A percentile compares a stretch with the other conserved stretches of the same genome.
phyloP scores from a whole-genome alignment of 2,797 vertebrate genomes.

The Pelodytes ibericus region DNA sequence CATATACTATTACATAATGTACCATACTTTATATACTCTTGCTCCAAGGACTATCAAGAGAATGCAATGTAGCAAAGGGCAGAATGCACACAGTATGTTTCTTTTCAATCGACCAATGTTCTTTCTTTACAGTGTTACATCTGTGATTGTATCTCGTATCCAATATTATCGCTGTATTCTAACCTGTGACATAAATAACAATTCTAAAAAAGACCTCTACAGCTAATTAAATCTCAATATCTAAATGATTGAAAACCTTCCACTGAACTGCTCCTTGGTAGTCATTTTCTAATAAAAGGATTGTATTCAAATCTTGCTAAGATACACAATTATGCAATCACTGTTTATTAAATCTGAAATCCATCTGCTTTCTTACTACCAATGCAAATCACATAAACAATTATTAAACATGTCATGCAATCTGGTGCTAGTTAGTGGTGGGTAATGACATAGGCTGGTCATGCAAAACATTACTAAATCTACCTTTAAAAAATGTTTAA shows the following conservation, averaged over 20 bases:
- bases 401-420: constrained; percentile 43
- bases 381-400: constrained; percentile 34
- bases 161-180: no score
- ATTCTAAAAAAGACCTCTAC: constrained; percentile 22
- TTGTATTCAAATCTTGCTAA: constrained; percentile 26
- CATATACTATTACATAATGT: no score
- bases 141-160: no score
- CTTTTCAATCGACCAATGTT: no score
- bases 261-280: not conserved
- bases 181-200: no score
- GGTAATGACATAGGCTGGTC: constrained; percentile 30
- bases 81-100: no score
- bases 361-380: constrained; percentile 19
- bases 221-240: constrained; percentile 11
- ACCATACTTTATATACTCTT: no score
- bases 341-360: constrained; percentile 29
- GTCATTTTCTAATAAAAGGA: constrained; percentile 5
- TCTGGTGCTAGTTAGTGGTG: constrained; percentile 13
- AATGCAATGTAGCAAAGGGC: no score
- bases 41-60: no score
- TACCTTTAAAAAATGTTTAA: not conserved
- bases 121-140: no score
- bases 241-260: not conserved
- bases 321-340: constrained; percentile 25
- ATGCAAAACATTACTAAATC: constrained; percentile 33